Base-by-base conservation (phyloP, 2,888 invertebrate species). In the Dichetophora obliterata region DNA sequence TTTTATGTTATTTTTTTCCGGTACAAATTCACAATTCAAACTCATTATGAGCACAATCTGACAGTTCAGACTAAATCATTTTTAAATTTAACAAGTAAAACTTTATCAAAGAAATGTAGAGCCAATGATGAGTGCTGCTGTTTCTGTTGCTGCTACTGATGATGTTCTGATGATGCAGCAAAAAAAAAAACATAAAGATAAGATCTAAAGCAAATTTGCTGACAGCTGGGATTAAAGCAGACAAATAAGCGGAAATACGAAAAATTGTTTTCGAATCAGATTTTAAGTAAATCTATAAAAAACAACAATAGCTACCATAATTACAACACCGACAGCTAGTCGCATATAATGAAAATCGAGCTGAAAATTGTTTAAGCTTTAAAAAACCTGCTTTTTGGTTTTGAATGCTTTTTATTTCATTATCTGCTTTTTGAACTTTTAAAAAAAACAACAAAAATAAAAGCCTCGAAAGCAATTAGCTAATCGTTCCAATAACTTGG, bases 151-250 rank as follows among this genome's bases (percentile, higher is more conserved):
- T 59, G 9, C 27, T 16, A 34, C 27, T 61, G 48, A 37, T 66
- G 43, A 22, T 66, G 66, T 24, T 19, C 19, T 27, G 68, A 16
- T 66, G 48, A 43, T 22, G 43, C 37, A 22, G 37, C 16, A 19
- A 50, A 22, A 43, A 68, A 48, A 43, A 6, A 50, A 3, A 9
- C n/a, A 24, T 16, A 11, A 52, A n/a, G n/a, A n/a, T n/a, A 37
- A 50, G 27, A 68, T 6, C 24, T 50, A 11, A 19, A 24, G 52
- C 52, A 24, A 66, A 66, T 22, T 14, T 24, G 52, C 22, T 68
- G 68, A 68, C 43, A 68, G 24, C 68, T 11, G 9, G 68, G 68
- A 52, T 68, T 50, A 68, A 43, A 43, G 50, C 16, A 68, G 48
- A 68, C 48, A 27, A 43, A 43, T 11, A 11, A 43, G 11, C 11